Conservation (phyloP, 37 sponge, comb jelly and placozoan species). For the Tethya wilhelma region DNA sequence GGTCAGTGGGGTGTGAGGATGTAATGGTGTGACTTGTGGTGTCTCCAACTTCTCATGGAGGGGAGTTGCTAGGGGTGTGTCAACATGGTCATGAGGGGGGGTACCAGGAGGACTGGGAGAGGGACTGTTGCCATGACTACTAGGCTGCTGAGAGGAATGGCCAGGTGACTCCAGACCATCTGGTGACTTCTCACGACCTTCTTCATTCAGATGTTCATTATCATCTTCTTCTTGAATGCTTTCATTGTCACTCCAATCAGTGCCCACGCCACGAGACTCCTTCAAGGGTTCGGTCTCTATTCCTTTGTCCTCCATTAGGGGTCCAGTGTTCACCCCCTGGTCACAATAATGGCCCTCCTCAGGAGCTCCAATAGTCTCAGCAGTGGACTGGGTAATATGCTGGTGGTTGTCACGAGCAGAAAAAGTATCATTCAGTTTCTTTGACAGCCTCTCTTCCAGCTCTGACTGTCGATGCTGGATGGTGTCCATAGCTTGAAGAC, state of each 20-base stretch:
- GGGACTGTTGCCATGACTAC: background rate
- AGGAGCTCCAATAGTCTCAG: too few species aligned
- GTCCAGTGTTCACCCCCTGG: slow-evolving; percentile 22
- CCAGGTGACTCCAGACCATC: background rate
- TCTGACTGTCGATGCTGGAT: slow-evolving; percentile 1
- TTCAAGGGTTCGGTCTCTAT: slow-evolving; percentile 41
- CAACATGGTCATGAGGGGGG: too few species aligned
- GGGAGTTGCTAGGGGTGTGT: background rate
- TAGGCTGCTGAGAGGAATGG: background rate
- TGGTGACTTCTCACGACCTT: background rate
- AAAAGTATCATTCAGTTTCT: background rate
- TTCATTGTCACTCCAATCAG: slow-evolving; percentile 38
- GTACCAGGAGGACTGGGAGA: background rate
- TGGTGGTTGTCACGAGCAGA: background rate
- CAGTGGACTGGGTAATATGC: too few species aligned
- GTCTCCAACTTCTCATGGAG: background rate
- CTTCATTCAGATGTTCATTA: background rate
- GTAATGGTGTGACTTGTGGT: background rate
- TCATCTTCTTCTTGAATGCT: background rate
- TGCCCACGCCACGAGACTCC: slow-evolving; percentile 40
- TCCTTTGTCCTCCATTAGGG: slow-evolving; percentile 14
- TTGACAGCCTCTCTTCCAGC: slow-evolving; percentile 2
- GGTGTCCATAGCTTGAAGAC: background rate
- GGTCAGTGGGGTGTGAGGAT: background rate
- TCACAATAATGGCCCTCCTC: too few species aligned